Evolutionary conservation across 2,113 vertebrate genomes (phyloP), one percentile per base, ranked within the genome.

Genomic region (Helogale parvula): DNA sequence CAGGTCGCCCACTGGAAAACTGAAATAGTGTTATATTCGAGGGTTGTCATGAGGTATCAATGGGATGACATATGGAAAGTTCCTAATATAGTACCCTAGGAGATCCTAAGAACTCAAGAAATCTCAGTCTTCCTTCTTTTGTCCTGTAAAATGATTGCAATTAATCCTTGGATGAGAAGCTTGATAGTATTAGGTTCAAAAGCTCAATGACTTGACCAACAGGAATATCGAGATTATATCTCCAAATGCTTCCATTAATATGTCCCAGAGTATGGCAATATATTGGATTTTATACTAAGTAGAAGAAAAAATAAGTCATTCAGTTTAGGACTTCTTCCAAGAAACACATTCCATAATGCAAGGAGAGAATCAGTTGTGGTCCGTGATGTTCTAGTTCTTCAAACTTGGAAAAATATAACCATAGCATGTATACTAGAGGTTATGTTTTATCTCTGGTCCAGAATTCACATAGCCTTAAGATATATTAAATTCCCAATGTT

Each of bases 181-280:
- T 83, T 86, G 31, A 52, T 35, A 57, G 13, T 47, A 16, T 80
- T 23, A 83, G 38, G 52, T 25, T 94, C 63, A 93, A 66, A 88
- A 52, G 16, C 31, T 96, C 72, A 97, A 81, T 52, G 21, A 80
- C 4, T 72, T 60, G 1, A 94, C 2, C 33, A 89, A 69, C 5
- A 80, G 45, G 8, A 19, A 92, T 60, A 94, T 96, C 2, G 77
- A 71, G 5, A 71, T 63, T 35, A 85, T 68, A 41, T 60, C 27
- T 68, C 52, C 63, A 93, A 95, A 93, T 69, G 25, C 5, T 86
- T 96, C 38, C 12, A 83, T 38, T 89, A 93, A 89, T 68, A 29
- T 65, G 25, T 7, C 60, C 14, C n/a, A 82, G 4, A 80, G 7
- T 66, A 63, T 21, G 85, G 41, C 0, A 63, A 50, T 89, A 50